These are phyloP conservation scores for Lordiphosa collinella DNA, from an alignment of 1,140 invertebrate genomes.

Conservation along the genomic window DNA sequence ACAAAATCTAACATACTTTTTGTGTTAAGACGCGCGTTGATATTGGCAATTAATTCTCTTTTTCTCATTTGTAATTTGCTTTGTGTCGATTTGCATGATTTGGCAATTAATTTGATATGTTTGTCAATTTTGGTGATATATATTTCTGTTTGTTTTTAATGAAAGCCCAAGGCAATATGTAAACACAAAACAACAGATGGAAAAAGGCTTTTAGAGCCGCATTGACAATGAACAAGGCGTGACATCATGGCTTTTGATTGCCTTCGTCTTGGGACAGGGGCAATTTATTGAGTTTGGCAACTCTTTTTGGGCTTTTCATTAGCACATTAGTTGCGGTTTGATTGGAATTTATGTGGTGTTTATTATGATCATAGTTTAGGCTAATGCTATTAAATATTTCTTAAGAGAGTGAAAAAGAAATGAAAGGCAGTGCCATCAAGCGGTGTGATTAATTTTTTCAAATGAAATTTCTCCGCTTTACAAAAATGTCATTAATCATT, in stretches of 20 bases:
- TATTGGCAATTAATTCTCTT: slow-evolving; percentile 21
- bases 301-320: slow-evolving; percentile 15
- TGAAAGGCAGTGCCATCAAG: no score
- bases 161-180: slow-evolving; percentile 19
- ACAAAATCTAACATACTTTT: slow-evolving; percentile 10
- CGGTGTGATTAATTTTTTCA: no score
- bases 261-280: neutral
- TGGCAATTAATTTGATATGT: slow-evolving; percentile 22
- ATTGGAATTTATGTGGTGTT: slow-evolving; percentile 24
- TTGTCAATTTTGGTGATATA: slow-evolving; percentile 18
- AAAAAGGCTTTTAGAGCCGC: slow-evolving; percentile 15
- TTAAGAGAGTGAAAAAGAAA: no score
- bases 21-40: slow-evolving; percentile 11
- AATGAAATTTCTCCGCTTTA: no score
- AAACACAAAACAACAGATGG: slow-evolving; percentile 14
- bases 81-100: slow-evolving; percentile 18
- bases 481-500: no score
- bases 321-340: slow-evolving; percentile 12
- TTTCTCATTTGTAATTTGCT: slow-evolving; percentile 19
- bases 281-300: slow-evolving; percentile 9
- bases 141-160: slow-evolving; percentile 18
- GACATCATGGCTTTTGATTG: slow-evolving; percentile 15
- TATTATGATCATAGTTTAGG: slow-evolving; percentile 12
- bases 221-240: slow-evolving; percentile 6
- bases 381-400: slow-evolving; percentile 9